These are phyloP conservation scores for Phaethornis superciliosus DNA, from an alignment of 2,113 vertebrate genomes.

Conservation along the genomic window DNA sequence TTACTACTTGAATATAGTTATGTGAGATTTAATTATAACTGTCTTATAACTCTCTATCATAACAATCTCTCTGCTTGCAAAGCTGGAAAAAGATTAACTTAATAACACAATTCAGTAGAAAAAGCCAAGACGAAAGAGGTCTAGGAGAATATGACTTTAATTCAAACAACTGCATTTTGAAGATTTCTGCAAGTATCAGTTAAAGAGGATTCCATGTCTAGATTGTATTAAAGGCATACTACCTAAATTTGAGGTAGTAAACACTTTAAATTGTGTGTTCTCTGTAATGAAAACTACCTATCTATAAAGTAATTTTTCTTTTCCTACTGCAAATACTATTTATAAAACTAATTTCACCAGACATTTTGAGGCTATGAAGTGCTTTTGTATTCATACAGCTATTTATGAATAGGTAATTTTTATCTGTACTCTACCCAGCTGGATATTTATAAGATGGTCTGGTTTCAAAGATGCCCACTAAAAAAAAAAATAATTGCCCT, in stretches of 20 bases:
- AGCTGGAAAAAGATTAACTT: slow-evolving; percentile 2
- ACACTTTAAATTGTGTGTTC: slow-evolving; percentile 11
- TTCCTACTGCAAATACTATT: slow-evolving; percentile 33
- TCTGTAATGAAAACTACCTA: background rate
- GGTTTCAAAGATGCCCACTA: slow-evolving; percentile 47
- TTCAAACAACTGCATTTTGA: slow-evolving; percentile 47
- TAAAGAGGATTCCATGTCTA: slow-evolving; percentile 16
- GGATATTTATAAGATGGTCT: slow-evolving; percentile 66
- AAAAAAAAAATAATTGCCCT: slow-evolving; percentile 16
- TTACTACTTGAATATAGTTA: background rate
- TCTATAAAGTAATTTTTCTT: slow-evolving; percentile 33
- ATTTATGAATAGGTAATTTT: slow-evolving; percentile 69
- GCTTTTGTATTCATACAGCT: slow-evolving; percentile 52
- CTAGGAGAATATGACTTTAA: slow-evolving; percentile 46
- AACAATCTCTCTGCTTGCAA: slow-evolving; percentile 47
- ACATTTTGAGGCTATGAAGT: slow-evolving; percentile 56
- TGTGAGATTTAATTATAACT: slow-evolving; percentile 50
- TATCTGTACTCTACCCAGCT: slow-evolving; percentile 54
- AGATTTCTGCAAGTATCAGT: slow-evolving; percentile 28
- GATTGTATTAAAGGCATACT: background rate
- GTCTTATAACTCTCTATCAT: slow-evolving; percentile 12
- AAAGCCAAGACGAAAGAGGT: slow-evolving; percentile 17
- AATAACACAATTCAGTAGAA: slow-evolving; percentile 23
- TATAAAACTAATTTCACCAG: slow-evolving; percentile 58
- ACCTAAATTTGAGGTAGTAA: slow-evolving; percentile 31